These are phyloP conservation scores for Cephalotes varians DNA, from an alignment of 2,888 invertebrate genomes.

Conservation along the genomic window DNA sequence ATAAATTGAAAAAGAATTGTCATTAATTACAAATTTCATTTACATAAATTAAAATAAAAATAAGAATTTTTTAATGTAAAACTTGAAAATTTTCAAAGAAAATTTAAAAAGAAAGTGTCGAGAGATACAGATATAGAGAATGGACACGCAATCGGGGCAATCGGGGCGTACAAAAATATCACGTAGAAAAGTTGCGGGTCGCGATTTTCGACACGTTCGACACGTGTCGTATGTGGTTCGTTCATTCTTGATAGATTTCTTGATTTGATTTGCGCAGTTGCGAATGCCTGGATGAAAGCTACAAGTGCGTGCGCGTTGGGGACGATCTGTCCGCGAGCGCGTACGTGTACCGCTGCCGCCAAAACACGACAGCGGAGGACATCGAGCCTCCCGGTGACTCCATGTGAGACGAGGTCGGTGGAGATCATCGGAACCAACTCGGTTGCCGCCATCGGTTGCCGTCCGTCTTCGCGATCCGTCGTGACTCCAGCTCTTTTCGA, in stretches of 20 bases:
- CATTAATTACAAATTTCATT: neutral
- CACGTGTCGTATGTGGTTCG: neutral
- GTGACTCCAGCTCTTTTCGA: neutral
- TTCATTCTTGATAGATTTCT: neutral
- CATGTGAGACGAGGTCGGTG: slow-evolving; percentile 10
- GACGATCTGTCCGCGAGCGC: slow-evolving; percentile 88
- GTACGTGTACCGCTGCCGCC: slow-evolving; percentile 88
- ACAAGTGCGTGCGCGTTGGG: slow-evolving; percentile 86
- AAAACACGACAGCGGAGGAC: slow-evolving; percentile 79
- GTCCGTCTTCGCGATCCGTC: neutral
- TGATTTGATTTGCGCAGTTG: slow-evolving; percentile 85
- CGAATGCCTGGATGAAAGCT: slow-evolving; percentile 85
- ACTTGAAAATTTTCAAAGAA: neutral
- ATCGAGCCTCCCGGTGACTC: slow-evolving; percentile 63
- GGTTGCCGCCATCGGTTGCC: neutral
- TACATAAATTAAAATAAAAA: neutral
- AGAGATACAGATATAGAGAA: neutral
- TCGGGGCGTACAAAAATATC: neutral
- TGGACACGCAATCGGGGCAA: neutral
- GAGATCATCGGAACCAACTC: neutral
- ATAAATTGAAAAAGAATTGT: neutral
- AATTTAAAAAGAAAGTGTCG: neutral
- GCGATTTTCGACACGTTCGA: neutral
- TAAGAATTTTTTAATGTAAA: neutral
- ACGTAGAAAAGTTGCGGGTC: neutral